Conservation (phyloP, 2,888 invertebrate species). For the Nomada fabriciana region DNA sequence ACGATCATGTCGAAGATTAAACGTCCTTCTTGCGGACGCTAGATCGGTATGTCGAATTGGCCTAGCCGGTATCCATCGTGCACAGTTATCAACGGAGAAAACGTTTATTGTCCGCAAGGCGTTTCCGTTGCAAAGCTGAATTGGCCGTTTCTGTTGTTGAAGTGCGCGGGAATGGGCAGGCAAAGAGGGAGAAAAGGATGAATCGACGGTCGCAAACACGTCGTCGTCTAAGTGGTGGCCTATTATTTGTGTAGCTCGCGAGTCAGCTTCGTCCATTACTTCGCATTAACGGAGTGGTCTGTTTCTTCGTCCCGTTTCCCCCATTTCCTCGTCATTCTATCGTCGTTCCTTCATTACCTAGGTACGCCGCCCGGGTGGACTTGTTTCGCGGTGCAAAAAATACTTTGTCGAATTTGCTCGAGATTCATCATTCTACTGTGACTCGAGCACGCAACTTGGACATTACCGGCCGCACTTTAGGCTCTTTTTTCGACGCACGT, state of each 20-base stretch:
- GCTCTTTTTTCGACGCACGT: conserved; percentile 21
- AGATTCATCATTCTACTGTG: conserved; percentile 33
- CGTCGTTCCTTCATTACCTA: conserved; percentile 22
- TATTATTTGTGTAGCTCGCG: conserved; percentile 73
- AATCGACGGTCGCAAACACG: conserved; percentile 65
- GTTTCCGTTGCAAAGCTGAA: conserved; percentile 62
- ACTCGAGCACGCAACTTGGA: conserved; percentile 34
- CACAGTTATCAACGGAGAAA: conserved; percentile 5
- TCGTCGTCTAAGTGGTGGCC: conserved; percentile 64
- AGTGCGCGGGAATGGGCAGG: conserved; percentile 29
- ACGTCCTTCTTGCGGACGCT: conserved; percentile 24
- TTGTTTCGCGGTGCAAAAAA: conserved; percentile 36
- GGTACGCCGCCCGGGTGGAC: conserved; percentile 16
- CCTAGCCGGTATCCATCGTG: conserved; percentile 15
- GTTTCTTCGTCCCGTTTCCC: conserved; percentile 55
- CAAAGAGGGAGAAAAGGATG: conserved; percentile 44
- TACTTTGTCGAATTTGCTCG: conserved; percentile 33
- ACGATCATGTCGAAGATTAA: conserved; percentile 50
- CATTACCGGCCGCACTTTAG: conserved; percentile 47
- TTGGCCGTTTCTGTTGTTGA: conserved; percentile 72
- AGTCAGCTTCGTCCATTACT: conserved; percentile 71
- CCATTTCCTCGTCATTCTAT: neutral
- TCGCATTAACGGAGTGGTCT: conserved; percentile 75
- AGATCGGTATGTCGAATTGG: conserved; percentile 47
- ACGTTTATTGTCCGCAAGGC: conserved; percentile 4